phyloP scores from a whole-genome alignment of 2,797 vertebrate genomes.

The Silurus aristotelis region DNA sequence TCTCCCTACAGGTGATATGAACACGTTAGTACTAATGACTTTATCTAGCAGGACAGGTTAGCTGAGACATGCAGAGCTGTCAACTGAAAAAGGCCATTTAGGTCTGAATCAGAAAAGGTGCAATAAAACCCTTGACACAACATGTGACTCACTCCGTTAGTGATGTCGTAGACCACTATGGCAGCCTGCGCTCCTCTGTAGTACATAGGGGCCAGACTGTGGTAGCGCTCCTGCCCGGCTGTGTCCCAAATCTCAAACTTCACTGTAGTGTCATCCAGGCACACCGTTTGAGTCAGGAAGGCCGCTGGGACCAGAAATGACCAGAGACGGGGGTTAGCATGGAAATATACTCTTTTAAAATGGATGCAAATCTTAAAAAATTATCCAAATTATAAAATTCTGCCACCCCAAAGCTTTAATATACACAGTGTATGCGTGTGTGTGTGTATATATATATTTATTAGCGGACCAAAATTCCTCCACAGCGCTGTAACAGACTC shows the following conservation, averaged over 20 bases:
- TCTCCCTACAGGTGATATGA: too few relatives aligned
- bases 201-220: constrained; percentile 99
- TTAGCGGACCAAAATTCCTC: too few relatives aligned
- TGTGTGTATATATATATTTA: too few relatives aligned
- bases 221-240: constrained; percentile 96
- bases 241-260: constrained; percentile 99
- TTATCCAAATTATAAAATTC: background rate
- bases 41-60: too few relatives aligned
- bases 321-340: background rate
- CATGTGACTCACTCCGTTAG: constrained; percentile 85
- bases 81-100: too few relatives aligned
- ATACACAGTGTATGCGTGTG: too few relatives aligned
- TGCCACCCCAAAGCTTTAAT: too few relatives aligned
- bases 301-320: constrained; percentile 78
- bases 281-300: constrained; percentile 97
- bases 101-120: background rate
- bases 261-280: constrained; percentile 97
- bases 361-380: background rate
- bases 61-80: too few relatives aligned
- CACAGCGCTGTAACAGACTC: too few relatives aligned
- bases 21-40: too few relatives aligned
- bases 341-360: background rate
- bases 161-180: constrained; percentile 98
- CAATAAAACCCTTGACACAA: background rate
- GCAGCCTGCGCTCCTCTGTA: constrained; percentile 98